A percentile compares a stretch with the other conserved stretches of the same genome.
phyloP scores from a whole-genome alignment of 2,888 invertebrate genomes.

The Lasioglossum leucozonium region DNA sequence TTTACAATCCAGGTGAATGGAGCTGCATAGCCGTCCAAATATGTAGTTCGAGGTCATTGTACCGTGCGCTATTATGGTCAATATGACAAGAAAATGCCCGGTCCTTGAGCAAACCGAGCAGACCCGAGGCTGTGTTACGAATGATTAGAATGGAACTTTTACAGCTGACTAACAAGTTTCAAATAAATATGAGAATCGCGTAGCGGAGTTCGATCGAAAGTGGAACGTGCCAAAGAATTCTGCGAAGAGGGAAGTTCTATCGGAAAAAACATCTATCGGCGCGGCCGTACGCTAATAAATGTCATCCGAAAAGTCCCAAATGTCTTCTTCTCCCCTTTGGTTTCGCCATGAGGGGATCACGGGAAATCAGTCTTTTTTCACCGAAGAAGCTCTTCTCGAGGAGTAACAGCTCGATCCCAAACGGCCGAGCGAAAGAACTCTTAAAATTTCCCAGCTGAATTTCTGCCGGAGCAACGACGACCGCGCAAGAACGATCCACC shows the following conservation, averaged over 20 bases:
- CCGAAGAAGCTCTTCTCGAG: not conserved
- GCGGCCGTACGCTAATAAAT: constrained; percentile 6
- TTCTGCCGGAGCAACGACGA: constrained; percentile 1
- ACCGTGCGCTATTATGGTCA: not conserved
- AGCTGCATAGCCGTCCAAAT: not conserved
- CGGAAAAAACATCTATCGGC: not conserved
- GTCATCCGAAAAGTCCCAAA: not conserved
- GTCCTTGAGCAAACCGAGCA: not conserved
- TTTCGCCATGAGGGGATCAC: constrained; percentile 24
- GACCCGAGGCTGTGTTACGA: not conserved
- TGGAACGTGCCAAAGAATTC: not conserved
- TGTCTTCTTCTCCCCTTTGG: constrained; percentile 20
- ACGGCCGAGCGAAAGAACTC: constrained; percentile 25
- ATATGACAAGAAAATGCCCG: not conserved
- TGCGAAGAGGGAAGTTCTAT: no score
- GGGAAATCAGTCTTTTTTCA: constrained; percentile 8
- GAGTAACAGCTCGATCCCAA: not conserved
- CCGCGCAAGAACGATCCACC: not conserved
- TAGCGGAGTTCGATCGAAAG: not conserved
- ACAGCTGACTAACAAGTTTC: not conserved
- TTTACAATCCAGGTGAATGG: not conserved
- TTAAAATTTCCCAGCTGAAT: constrained; percentile 41
- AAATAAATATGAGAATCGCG: not conserved
- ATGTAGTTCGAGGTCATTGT: constrained; percentile 1
- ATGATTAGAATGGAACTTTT: not conserved